phyloP scores from a whole-genome alignment of 2,797 vertebrate species.

The Lagocephalus sceleratus region DNA sequence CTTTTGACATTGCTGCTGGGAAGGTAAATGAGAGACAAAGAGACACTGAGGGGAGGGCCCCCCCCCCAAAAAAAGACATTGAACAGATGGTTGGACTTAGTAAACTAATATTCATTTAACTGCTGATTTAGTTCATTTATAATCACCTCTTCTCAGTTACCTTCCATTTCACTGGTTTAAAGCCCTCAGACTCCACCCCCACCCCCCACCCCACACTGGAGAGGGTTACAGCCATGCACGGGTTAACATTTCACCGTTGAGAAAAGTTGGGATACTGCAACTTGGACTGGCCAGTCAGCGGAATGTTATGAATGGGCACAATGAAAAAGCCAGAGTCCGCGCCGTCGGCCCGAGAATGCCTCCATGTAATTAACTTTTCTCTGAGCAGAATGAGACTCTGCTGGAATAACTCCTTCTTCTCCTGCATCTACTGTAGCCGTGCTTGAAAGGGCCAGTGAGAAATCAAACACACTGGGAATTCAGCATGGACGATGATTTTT shows the following conservation, averaged over 20 bases:
- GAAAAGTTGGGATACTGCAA: conserved; percentile 64
- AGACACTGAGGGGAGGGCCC: conserved; percentile 23
- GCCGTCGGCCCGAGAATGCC: conserved; percentile 71
- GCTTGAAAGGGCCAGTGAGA: conserved; percentile 46
- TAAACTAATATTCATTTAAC: conserved; percentile 11
- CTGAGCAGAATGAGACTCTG: conserved; percentile 66
- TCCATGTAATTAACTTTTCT: conserved; percentile 78
- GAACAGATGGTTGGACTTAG: conserved; percentile 37
- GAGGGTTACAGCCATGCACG: conserved; percentile 56
- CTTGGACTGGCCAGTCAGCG: conserved; percentile 76
- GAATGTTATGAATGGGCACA: conserved; percentile 78
- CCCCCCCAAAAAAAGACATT: conserved; percentile 43
- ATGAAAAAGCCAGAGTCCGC: conserved; percentile 72
- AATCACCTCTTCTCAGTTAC: conserved; percentile 27
- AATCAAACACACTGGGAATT: conserved; percentile 50
- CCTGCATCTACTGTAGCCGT: conserved; percentile 68
- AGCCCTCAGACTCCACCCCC: background rate
- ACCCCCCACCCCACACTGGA: background rate
- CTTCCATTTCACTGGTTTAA: background rate
- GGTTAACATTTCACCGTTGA: conserved; percentile 72
- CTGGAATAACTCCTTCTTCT: conserved; percentile 68
- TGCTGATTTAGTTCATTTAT: conserved; percentile 10
- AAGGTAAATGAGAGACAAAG: conserved; percentile 69
- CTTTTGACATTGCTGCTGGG: conserved; percentile 75
- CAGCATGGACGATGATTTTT: conserved; percentile 51